Evolutionary conservation across 2,797 vertebrate genomes (phyloP), one percentile per base, ranked within the genome.

Genomic region (Molossus alvarezi): DNA sequence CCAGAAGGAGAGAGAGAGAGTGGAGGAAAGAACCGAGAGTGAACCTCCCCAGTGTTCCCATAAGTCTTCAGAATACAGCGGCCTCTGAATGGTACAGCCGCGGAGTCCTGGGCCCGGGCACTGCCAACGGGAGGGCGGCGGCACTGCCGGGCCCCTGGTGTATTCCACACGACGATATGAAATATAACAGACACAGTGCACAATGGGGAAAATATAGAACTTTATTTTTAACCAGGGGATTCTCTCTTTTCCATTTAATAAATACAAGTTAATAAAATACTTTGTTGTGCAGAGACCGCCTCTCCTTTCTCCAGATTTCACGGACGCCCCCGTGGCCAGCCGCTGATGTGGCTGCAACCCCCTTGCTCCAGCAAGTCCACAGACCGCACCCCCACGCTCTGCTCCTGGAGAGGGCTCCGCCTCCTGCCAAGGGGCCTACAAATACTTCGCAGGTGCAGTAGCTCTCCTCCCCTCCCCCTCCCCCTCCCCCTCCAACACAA

Each of bases 171-270:
- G 33, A 33, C 3, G 33, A 33, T 33, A 33, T 33, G 33, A 33
- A 33, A 58, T 0, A 14, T 1, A 0, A 64, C 76, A 20, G 27
- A 58, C 17, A 20, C 71, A 55, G 80, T 10, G 41, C 81, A 60
- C 60, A 14, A 71, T 87, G 91, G 94, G 97, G 98, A 93, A 97
- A 98, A 98, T 98, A 12, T 65, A 97, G 76, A 94, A 72, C 95
- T 98, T 98, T 98, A 98, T 98, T 98, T 98, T 96, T 90, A 98
- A 97, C 82, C 45, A 82, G 3, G 81, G 60, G 95, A 64, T 37
- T 80, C 60, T 72, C 41, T 88, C 53, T 95, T 92, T 73, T 87
- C 65, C 83, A 57, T 60, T 89, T 95, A 98, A 97, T 97, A 97
- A 97, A 97, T 97, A 98, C 94, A 97, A 96, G 84, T 1, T 87